Evolutionary conservation across 2,797 vertebrate genomes (phyloP).

Genomic region (Anableps anableps): DNA sequence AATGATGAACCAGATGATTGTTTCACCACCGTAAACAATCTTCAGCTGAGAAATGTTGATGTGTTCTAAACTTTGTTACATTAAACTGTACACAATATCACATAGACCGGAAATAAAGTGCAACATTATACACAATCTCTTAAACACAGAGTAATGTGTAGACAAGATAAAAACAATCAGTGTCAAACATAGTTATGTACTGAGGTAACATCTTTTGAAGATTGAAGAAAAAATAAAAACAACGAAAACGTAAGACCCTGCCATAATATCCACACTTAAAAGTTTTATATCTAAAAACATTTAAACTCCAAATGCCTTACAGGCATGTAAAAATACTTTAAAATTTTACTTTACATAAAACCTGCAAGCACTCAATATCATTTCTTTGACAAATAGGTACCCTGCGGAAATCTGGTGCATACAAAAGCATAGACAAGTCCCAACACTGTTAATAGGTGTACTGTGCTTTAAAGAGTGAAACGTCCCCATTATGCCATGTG

Average conservation of each 20-base stretch:
- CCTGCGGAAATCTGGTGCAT: constrained; percentile 3
- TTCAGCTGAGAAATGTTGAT: not conserved
- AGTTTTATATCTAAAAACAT: constrained; percentile 19
- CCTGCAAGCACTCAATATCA: constrained; percentile 25
- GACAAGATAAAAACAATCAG: not conserved
- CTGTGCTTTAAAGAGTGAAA: constrained; percentile 26
- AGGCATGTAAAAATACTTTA: constrained; percentile 25
- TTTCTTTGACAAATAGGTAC: constrained; percentile 26
- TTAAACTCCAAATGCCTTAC: not conserved
- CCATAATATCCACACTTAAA: constrained; percentile 1
- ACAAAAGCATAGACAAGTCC: constrained; percentile 38
- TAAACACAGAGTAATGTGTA: not conserved
- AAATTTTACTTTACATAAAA: constrained; percentile 39
- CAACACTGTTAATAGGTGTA: constrained; percentile 33
- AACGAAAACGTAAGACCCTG: constrained; percentile 8
- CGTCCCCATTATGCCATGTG: constrained; percentile 33
- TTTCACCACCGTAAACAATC: not conserved
- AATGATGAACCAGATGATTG: not conserved
- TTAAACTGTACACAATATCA: not conserved
- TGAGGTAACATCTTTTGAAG: constrained; percentile 22
- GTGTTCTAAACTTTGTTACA: not conserved
- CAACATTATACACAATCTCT: not conserved
- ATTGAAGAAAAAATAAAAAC: constrained; percentile 9
- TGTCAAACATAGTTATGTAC: constrained; percentile 27
- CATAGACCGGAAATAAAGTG: not conserved